Conservation (phyloP, 2,888 invertebrate species). For the Epirrhoe tristata region DNA sequence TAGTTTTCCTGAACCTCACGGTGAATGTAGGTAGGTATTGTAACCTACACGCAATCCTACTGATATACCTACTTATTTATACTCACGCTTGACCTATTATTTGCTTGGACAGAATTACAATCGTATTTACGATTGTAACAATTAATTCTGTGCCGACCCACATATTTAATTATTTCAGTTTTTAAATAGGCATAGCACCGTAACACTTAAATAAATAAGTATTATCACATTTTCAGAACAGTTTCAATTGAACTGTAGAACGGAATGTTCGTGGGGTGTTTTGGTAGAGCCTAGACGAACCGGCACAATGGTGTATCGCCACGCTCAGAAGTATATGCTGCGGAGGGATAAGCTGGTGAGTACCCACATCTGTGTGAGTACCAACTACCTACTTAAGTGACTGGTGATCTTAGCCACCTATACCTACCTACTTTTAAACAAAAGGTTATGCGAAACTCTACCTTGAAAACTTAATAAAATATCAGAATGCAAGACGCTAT, state of each 20-base stretch:
- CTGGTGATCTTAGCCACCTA: too few species aligned
- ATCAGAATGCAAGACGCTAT: not conserved
- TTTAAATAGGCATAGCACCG: not conserved
- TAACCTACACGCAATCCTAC: not conserved
- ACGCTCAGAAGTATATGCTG: conserved; percentile 40
- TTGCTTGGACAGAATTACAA: not conserved
- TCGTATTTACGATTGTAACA: too few species aligned
- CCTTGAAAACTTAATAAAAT: not conserved
- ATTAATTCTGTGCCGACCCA: too few species aligned
- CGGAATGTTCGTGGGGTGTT: conserved; percentile 1
- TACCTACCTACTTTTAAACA: too few species aligned
- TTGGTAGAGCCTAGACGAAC: not conserved
- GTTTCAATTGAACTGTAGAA: not conserved
- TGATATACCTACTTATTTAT: not conserved
- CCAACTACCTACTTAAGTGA: too few species aligned
- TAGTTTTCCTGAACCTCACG: conserved; percentile 1
- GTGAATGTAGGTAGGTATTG: not conserved
- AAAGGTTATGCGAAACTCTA: not conserved
- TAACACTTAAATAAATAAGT: not conserved
- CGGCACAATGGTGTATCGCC: conserved; percentile 24
- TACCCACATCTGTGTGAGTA: too few species aligned
- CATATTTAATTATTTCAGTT: not conserved
- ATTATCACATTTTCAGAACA: conserved; percentile 12
- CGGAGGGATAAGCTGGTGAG: conserved; percentile 44
- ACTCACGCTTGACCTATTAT: not conserved